Base-by-base conservation (phyloP, 2,888 invertebrate genomes). In the Agrilus mali region DNA sequence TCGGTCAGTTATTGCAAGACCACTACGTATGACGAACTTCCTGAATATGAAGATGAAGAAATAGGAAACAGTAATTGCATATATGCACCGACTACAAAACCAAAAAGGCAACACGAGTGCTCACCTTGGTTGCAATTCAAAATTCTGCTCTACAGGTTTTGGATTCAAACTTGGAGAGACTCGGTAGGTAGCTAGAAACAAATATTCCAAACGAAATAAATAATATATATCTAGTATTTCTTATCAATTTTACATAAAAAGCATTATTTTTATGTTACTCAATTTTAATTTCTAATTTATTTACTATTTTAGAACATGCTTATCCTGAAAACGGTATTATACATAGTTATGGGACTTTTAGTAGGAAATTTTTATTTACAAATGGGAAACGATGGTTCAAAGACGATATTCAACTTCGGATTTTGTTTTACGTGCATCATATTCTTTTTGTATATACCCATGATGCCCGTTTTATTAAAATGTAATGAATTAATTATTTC, bases 401-500 rank as follows among this genome's bases (percentile, higher is more conserved):
- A 85, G 60, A 84, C 85, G 0, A 67, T 88, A 20, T 87, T 83
- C 61, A 87, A 87, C 65, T 88, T 86, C 58, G 87, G 87, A 8
- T 88, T 86, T 60, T 85, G 83, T 55, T 87, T 84, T 58, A 80
- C 83, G 1, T 82, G 83, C 47, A 71, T 82, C 14, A 86, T 88
- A 47, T 79, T 80, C 22, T 84, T 86, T 65, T 72, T 88, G 56
- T 88, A 86, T 59, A 73, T 86, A 41, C 85, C 88, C 0, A 80
- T 88, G 80, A 77, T 87, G 74, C 88, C 88, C 3, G 77, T 86
- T 36, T 65, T 88, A 40, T 65, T 87, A 50, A 76, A 83, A 54
- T 88, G 88, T 88, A 70, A 80, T 22, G 13, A 13, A 20, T 22
- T 8, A 6, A 7, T 31, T 32, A n/a, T 34, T 34, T 37, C 12